These are phyloP conservation scores for Onthophagus sagittarius DNA, from an alignment of 2,888 invertebrate genomes.

Conservation along the genomic window DNA sequence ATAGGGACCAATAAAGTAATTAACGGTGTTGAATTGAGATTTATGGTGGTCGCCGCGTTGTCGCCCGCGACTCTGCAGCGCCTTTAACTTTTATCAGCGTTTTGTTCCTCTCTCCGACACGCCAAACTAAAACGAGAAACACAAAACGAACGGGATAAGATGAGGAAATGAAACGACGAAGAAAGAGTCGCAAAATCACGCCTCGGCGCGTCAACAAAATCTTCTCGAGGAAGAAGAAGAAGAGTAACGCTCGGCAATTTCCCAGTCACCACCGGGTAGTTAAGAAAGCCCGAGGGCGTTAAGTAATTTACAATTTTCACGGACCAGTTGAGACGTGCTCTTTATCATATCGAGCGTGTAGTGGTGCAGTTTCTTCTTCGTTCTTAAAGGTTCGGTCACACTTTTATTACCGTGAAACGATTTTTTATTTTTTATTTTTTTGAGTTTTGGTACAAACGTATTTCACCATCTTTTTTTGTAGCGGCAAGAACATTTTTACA, in stretches of 20 bases:
- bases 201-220: not conserved
- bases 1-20: conserved; percentile 12
- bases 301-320: conserved; percentile 8
- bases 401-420: not conserved
- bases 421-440: too few species aligned
- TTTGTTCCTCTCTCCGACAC: too few species aligned
- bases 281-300: conserved; percentile 3
- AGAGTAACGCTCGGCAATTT: conserved; percentile 1
- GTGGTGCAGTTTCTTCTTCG: not conserved
- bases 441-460: too few species aligned
- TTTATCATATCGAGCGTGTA: not conserved
- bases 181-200: not conserved
- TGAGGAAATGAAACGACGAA: not conserved
- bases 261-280: conserved; percentile 9
- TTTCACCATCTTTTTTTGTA: too few species aligned
- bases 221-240: not conserved
- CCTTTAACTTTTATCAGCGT: not conserved
- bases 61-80: not conserved
- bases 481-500: not conserved
- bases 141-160: not conserved
- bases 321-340: not conserved
- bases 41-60: conserved; percentile 1
- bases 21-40: conserved; percentile 7
- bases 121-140: too few species aligned
- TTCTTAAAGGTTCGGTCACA: not conserved